Percentiles rank a stretch among this genome's conserved stretches.
These are phyloP conservation scores for Zalophus californianus DNA, from an alignment of 2,797 vertebrate species.

Conservation along the genomic window DNA sequence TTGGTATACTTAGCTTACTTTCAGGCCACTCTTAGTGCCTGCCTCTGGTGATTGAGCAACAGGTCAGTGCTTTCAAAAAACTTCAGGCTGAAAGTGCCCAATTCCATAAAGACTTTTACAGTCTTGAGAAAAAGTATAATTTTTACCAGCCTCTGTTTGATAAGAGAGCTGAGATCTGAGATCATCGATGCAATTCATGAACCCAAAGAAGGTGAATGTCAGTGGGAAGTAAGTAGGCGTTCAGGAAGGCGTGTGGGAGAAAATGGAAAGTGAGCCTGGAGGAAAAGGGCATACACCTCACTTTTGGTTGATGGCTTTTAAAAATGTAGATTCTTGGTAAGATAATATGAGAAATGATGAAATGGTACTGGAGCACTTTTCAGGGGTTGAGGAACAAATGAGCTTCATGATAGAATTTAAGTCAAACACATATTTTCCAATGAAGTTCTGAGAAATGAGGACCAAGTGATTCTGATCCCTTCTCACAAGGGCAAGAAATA, in stretches of 20 bases:
- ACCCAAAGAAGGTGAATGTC: not conserved
- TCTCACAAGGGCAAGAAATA: not conserved
- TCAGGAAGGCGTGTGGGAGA: not conserved
- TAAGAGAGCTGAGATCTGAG: not conserved
- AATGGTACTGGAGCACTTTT: not conserved
- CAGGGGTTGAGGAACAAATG: not conserved
- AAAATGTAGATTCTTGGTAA: not conserved
- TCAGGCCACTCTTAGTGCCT: constrained; percentile 82
- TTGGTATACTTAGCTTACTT: not conserved
- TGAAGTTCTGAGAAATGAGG: not conserved
- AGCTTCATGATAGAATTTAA: not conserved
- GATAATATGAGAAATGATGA: not conserved
- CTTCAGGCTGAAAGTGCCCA: not conserved
- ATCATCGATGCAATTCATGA: not conserved
- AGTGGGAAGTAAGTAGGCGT: not conserved
- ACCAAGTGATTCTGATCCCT: not conserved
- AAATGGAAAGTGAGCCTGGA: not conserved
- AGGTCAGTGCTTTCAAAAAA: constrained; percentile 94
- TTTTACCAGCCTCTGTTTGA: not conserved
- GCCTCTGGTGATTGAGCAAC: constrained; percentile 95
- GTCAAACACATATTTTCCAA: not conserved
- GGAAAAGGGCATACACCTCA: not conserved
- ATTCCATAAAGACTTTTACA: not conserved
- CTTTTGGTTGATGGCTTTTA: not conserved
- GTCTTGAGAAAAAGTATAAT: not conserved